Percentiles rank a stretch among this genome's conserved stretches.
Conservation (phyloP, 2,888 invertebrate genomes). For the Melanostoma scalare region DNA sequence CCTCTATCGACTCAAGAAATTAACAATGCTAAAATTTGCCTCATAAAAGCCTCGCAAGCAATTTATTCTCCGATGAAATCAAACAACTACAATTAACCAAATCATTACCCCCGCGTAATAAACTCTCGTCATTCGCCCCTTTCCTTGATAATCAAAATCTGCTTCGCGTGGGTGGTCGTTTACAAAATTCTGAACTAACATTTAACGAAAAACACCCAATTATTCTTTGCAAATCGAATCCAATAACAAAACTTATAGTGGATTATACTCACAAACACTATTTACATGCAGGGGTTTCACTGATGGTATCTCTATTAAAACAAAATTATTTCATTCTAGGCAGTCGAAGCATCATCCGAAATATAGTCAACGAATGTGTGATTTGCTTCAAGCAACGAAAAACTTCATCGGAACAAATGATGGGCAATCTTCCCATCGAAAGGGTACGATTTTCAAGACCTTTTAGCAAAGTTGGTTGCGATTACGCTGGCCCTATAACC, state of each 20-base stretch:
- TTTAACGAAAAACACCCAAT: conserved; percentile 38
- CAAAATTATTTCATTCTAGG: conserved; percentile 14
- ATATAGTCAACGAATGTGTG: conserved; percentile 15
- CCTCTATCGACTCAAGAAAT: not conserved
- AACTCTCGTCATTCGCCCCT: not conserved
- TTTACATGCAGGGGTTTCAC: not conserved
- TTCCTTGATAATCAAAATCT: conserved; percentile 2
- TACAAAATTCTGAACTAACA: conserved; percentile 12
- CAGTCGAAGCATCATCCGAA: conserved; percentile 11
- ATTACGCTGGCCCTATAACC: conserved; percentile 42
- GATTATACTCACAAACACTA: conserved; percentile 8
- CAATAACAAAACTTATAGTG: not conserved
- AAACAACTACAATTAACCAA: not conserved
- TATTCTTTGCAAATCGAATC: conserved; percentile 8
- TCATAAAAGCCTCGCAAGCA: not conserved
- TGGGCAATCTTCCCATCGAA: conserved; percentile 33
- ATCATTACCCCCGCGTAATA: not conserved
- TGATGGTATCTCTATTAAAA: conserved; percentile 3
- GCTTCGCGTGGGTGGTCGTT: conserved; percentile 24
- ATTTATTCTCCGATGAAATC: not conserved
- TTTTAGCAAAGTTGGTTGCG: conserved; percentile 33
- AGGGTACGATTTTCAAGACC: conserved; percentile 23
- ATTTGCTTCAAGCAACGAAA: conserved; percentile 31
- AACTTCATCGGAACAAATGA: conserved; percentile 17
- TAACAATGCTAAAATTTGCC: not conserved